A percentile compares a stretch with the other conserved stretches of the same genome.
Evolutionary conservation across 2,797 vertebrate species (phyloP).

Genomic region (Pseudopleuronectes americanus): DNA sequence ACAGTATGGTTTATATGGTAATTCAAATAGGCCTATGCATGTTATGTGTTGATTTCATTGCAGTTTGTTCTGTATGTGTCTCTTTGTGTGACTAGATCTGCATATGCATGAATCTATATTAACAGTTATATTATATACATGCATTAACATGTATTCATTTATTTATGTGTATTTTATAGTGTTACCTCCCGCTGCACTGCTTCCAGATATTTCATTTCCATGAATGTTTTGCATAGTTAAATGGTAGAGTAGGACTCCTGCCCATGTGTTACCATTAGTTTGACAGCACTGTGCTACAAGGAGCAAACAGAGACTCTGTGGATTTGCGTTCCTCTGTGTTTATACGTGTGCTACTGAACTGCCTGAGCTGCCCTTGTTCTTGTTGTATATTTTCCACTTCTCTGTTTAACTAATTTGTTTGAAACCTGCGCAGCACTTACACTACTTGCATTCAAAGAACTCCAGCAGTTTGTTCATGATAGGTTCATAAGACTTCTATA

Average conservation of each 20-base stretch:
- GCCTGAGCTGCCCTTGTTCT: background rate
- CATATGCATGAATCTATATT: background rate
- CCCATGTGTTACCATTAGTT: conserved; percentile 25
- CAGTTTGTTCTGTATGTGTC: background rate
- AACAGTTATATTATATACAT: background rate
- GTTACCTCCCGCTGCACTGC: background rate
- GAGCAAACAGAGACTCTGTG: conserved; percentile 22
- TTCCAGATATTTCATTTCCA: background rate
- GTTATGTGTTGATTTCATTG: background rate
- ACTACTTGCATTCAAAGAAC: background rate
- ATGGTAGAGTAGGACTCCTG: conserved; percentile 25
- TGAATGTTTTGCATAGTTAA: conserved; percentile 37
- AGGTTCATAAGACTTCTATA: too few species aligned
- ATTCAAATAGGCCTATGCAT: background rate
- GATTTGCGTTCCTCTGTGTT: background rate
- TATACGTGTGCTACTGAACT: background rate
- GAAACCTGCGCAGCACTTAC: background rate
- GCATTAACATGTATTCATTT: conserved; percentile 3
- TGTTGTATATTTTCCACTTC: conserved; percentile 9
- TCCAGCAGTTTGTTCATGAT: too few species aligned
- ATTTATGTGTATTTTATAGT: background rate
- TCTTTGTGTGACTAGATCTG: background rate
- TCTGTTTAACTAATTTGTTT: background rate
- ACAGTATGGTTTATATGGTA: background rate
- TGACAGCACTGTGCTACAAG: conserved; percentile 36